A percentile compares a stretch with the other conserved stretches of the same genome.
Evolutionary conservation across 2,888 invertebrate species (phyloP).

Genomic region (Stratiomys singularior): DNA sequence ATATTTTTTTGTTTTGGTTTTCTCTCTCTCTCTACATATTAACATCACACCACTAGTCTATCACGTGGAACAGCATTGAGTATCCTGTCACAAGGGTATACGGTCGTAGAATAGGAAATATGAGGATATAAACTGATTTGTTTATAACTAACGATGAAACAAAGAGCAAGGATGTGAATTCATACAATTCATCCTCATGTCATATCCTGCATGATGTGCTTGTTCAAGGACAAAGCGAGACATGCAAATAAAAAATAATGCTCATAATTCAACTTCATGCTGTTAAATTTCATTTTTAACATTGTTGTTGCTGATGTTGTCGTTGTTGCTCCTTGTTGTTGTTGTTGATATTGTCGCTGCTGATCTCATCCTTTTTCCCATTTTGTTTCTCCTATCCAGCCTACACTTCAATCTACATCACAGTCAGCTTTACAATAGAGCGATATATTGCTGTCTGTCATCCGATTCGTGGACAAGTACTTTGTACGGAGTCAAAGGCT

Average conservation of each 20-base stretch:
- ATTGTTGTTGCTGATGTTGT: background rate
- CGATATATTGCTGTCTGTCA: constrained; percentile 80
- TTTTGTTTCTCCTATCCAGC: constrained; percentile 60
- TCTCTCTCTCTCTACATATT: no score
- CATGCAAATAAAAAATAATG: background rate
- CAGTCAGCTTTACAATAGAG: constrained; percentile 80
- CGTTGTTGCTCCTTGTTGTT: background rate
- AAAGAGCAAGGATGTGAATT: no score
- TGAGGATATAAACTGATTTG: background rate
- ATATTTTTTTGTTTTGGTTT: no score
- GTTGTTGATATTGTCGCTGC: constrained; percentile 26
- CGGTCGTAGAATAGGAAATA: background rate
- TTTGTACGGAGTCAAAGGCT: constrained; percentile 77
- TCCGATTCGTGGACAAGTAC: constrained; percentile 75
- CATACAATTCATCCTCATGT: no score
- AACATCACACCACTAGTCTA: background rate
- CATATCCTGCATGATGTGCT: no score
- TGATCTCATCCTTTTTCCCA: constrained; percentile 28
- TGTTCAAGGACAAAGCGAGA: no score
- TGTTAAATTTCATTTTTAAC: background rate
- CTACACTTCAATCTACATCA: constrained; percentile 79
- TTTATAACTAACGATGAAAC: no score
- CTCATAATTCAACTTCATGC: constrained; percentile 5
- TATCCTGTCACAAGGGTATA: background rate
- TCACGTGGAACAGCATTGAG: background rate